A percentile compares a stretch with the other conserved stretches of the same genome.
Evolutionary conservation across 2,888 invertebrate species (phyloP).

Genomic region (Choristoneura rosaceana): DNA sequence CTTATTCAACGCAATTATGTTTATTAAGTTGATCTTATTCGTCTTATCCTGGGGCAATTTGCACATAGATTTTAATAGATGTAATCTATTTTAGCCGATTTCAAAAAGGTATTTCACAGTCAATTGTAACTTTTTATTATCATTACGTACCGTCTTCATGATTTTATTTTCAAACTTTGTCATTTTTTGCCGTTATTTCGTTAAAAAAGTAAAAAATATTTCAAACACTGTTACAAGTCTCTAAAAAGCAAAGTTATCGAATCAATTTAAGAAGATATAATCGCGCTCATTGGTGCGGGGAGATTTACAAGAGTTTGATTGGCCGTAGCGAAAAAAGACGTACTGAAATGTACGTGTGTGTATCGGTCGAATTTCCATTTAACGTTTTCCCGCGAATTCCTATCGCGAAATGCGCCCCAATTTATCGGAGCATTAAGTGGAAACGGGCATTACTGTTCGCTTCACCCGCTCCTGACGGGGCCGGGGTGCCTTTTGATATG

Average conservation of each 20-base stretch:
- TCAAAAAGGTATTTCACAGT: too few relatives aligned
- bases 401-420: slow-evolving; percentile 58
- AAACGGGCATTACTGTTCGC: slow-evolving; percentile 72
- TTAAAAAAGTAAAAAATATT: too few relatives aligned
- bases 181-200: too few relatives aligned
- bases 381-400: slow-evolving; percentile 60
- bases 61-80: too few relatives aligned
- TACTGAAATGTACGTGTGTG: slow-evolving; percentile 48
- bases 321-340: slow-evolving; percentile 41
- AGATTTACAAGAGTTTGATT: slow-evolving; percentile 40
- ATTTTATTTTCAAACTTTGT: too few relatives aligned
- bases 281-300: slow-evolving; percentile 16
- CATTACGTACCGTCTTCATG: too few relatives aligned
- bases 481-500: slow-evolving; percentile 58
- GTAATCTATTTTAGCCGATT: too few relatives aligned
- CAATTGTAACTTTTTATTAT: too few relatives aligned
- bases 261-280: not conserved
- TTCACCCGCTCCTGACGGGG: slow-evolving; percentile 61
- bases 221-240: too few relatives aligned
- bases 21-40: not conserved
- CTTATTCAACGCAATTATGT: not conserved
- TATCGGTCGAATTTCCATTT: slow-evolving; percentile 61
- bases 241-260: not conserved
- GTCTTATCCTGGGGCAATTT: not conserved
- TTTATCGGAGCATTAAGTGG: slow-evolving; percentile 71